Evolutionary conservation across 2,797 vertebrate genomes (phyloP).

Genomic region (Bovichtus diacanthus): DNA sequence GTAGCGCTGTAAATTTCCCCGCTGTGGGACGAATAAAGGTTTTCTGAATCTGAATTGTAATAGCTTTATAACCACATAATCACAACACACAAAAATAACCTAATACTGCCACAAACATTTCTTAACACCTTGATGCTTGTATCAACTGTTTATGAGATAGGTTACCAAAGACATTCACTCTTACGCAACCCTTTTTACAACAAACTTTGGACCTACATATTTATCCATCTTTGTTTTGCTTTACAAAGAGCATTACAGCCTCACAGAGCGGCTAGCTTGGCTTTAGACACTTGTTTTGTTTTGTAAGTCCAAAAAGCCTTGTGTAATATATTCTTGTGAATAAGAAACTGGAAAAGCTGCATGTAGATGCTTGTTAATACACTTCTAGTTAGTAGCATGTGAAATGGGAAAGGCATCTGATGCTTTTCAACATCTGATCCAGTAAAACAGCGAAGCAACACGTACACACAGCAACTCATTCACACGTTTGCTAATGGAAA

Average conservation of each 20-base stretch:
- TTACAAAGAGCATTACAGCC: not conserved
- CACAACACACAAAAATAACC: too few species aligned
- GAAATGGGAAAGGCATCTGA: not conserved
- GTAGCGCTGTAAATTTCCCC: too few species aligned
- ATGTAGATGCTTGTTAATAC: not conserved
- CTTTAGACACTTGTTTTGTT: not conserved
- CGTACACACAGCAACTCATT: conserved; percentile 12
- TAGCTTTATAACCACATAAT: too few species aligned
- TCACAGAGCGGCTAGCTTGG: not conserved
- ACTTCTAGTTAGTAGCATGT: not conserved
- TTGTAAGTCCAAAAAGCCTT: not conserved
- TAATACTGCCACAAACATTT: too few species aligned
- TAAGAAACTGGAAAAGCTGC: not conserved
- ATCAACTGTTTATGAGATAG: not conserved
- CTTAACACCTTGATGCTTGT: too few species aligned
- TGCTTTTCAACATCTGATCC: conserved; percentile 30
- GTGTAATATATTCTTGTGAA: not conserved
- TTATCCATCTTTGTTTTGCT: not conserved
- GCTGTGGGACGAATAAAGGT: too few species aligned
- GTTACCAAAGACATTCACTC: not conserved
- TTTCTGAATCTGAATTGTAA: too few species aligned
- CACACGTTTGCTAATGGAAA: conserved; percentile 40
- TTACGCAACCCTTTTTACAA: not conserved
- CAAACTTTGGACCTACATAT: not conserved
- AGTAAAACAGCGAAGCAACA: conserved; percentile 12